Conservation (phyloP, 1,140 invertebrate genomes). For the Drosophila ironensis region DNA sequence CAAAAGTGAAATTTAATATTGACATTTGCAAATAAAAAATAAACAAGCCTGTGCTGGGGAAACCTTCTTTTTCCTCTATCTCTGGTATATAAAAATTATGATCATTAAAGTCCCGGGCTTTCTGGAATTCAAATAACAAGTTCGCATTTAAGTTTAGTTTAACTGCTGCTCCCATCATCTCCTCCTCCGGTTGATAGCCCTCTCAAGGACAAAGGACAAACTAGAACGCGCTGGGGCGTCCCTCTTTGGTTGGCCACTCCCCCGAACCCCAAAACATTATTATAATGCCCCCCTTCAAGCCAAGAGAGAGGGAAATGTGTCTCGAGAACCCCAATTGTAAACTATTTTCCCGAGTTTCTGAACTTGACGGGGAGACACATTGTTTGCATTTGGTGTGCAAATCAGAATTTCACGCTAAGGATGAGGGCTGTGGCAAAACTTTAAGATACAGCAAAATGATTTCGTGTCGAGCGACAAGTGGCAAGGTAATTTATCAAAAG, state of each 20-base stretch:
- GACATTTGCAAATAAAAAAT: neutral
- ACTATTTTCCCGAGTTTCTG: neutral
- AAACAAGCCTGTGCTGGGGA: too few relatives aligned
- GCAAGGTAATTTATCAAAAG: slow-evolving; percentile 66
- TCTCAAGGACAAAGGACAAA: slow-evolving; percentile 23
- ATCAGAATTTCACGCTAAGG: slow-evolving; percentile 19
- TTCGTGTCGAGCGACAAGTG: slow-evolving; percentile 60
- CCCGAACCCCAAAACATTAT: slow-evolving; percentile 3
- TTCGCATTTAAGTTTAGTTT: neutral
- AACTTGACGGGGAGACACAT: slow-evolving; percentile 34
- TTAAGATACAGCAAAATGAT: slow-evolving; percentile 44
- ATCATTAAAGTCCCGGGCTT: too few relatives aligned
- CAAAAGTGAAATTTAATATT: neutral
- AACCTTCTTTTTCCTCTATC: too few relatives aligned
- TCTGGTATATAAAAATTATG: too few relatives aligned
- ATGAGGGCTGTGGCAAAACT: slow-evolving; percentile 7
- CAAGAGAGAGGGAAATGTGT: neutral
- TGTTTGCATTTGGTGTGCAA: slow-evolving; percentile 21
- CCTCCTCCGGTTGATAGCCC: slow-evolving; percentile 5
- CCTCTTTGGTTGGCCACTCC: neutral
- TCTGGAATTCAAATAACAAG: neutral
- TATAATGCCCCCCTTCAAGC: slow-evolving; percentile 1
- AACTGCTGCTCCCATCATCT: neutral
- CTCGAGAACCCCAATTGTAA: slow-evolving; percentile 11
- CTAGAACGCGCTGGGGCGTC: slow-evolving; percentile 1